These are phyloP conservation scores for Corbicula japonica DNA, from an alignment of 2,888 invertebrate genomes.

Conservation along the genomic window DNA sequence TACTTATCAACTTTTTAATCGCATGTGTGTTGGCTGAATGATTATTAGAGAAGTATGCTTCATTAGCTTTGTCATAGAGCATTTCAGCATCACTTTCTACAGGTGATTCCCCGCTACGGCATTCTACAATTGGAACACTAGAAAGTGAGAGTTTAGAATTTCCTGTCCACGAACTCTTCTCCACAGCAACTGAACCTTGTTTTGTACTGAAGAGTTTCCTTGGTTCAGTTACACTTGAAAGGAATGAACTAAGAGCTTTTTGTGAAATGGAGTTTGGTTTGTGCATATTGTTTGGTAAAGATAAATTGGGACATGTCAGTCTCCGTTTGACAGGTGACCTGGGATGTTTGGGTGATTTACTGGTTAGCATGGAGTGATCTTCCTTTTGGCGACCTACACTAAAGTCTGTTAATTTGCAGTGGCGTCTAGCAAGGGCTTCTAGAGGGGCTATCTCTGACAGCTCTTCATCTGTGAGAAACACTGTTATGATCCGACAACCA, in stretches of 20 bases:
- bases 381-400: constrained; percentile 33
- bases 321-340: constrained; percentile 29
- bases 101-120: constrained; percentile 39
- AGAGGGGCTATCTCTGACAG: constrained; percentile 53
- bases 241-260: too few relatives aligned
- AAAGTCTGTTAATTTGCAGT: constrained; percentile 65
- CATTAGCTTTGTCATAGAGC: background rate
- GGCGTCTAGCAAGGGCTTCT: constrained; percentile 43
- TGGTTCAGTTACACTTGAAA: constrained; percentile 36
- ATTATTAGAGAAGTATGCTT: constrained; percentile 24
- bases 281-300: background rate
- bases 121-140: constrained; percentile 65
- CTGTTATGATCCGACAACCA: constrained; percentile 93
- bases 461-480: constrained; percentile 91
- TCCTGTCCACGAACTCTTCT: constrained; percentile 34
- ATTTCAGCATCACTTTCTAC: constrained; percentile 36
- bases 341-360: constrained; percentile 5
- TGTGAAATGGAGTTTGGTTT: constrained; percentile 9
- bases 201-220: constrained; percentile 18
- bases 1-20: too few relatives aligned
- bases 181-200: constrained; percentile 45
- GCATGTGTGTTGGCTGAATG: too few relatives aligned
- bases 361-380: background rate
- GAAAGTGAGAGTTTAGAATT: constrained; percentile 38
- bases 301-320: constrained; percentile 49